These are phyloP conservation scores for Marisa cornuarietis DNA, from an alignment of 1,140 invertebrate genomes.

Conservation along the genomic window DNA sequence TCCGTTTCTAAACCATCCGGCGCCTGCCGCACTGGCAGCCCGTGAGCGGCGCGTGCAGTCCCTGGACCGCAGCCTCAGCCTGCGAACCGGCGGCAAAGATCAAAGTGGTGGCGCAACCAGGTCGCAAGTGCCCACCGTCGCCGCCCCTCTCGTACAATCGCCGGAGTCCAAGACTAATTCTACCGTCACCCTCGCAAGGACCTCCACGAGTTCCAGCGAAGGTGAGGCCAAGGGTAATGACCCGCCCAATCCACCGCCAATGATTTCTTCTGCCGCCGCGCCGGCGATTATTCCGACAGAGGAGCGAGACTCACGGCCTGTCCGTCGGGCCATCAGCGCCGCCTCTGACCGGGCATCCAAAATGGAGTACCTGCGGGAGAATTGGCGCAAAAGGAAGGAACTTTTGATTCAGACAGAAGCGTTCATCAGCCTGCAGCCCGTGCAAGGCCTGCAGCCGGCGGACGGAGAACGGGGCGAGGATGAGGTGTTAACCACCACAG, in stretches of 20 bases:
- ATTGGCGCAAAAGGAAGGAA: slow-evolving; percentile 37
- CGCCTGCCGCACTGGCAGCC: background rate
- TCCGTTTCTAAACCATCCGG: background rate
- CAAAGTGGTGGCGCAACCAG: background rate
- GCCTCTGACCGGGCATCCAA: slow-evolving; percentile 21
- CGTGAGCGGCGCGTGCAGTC: slow-evolving; percentile 22
- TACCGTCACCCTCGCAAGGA: background rate
- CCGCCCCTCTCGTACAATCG: background rate
- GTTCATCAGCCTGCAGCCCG: slow-evolving; percentile 14
- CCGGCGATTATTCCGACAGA: background rate
- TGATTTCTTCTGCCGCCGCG: background rate
- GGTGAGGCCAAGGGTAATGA: too few species aligned
- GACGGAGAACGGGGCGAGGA: background rate
- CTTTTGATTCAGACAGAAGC: slow-evolving; percentile 34
- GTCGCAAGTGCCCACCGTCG: background rate
- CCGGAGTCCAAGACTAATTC: background rate
- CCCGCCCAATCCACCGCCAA: background rate
- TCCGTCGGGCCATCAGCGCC: slow-evolving; percentile 26
- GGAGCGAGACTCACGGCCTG: slow-evolving; percentile 1
- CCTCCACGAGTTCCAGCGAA: background rate
- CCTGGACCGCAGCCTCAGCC: slow-evolving; percentile 1
- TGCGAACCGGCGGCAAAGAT: background rate
- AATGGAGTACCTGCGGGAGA: slow-evolving; percentile 34
- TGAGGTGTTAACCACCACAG: background rate
- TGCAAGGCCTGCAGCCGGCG: background rate